Conservation (phyloP, 2,113 vertebrate species). For the Cairina moschata region DNA sequence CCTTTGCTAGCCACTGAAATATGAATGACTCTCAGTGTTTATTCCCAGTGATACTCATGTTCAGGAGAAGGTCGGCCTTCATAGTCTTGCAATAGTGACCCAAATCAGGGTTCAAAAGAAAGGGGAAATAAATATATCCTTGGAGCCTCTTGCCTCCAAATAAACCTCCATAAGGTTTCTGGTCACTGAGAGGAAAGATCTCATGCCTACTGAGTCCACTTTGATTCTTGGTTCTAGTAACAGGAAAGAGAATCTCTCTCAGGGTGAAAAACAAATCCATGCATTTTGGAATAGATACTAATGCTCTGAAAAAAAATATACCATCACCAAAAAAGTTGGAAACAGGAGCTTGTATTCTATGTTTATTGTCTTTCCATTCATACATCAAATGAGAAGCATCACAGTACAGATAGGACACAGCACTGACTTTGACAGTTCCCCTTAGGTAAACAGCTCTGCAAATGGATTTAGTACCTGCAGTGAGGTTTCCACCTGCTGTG, state of each 20-base stretch:
- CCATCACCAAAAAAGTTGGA: neutral
- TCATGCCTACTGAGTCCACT: neutral
- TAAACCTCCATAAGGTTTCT: neutral
- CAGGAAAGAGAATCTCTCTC: neutral
- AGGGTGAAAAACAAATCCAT: neutral
- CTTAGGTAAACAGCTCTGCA: neutral
- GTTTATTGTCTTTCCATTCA: neutral
- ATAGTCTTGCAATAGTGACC: neutral
- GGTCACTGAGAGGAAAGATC: neutral
- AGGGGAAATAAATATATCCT: neutral
- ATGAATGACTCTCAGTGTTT: neutral
- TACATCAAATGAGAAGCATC: neutral
- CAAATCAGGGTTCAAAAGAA: neutral
- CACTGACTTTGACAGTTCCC: neutral
- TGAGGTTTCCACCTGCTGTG: neutral
- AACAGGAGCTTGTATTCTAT: neutral
- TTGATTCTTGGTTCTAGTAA: neutral
- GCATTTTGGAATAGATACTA: neutral
- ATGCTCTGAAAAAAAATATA: neutral
- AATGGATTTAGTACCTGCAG: neutral
- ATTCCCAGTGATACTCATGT: neutral
- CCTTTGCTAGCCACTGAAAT: neutral
- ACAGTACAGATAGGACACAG: neutral
- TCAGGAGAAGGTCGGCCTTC: neutral
- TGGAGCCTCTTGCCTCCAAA: neutral